Evolutionary conservation across 2,888 invertebrate species (phyloP), one percentile per base, ranked within the genome.

Genomic region (Pristionchus maxplancki): DNA sequence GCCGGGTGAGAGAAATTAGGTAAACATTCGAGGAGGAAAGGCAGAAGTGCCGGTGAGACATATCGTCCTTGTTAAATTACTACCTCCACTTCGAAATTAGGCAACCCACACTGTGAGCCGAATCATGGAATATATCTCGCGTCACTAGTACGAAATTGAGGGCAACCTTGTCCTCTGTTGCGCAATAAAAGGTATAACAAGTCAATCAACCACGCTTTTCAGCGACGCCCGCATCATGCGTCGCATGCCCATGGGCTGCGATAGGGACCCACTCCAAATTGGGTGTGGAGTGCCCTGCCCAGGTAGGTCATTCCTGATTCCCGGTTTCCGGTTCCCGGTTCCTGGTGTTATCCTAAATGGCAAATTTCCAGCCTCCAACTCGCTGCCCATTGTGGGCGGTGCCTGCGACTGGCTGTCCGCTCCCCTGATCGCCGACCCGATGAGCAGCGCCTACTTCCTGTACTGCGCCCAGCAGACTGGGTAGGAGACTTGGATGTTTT

Each of bases 391-490:
- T 2, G 89, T 91, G 28, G 93, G 93, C 13, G 88, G 89, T 17
- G 64, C 89, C 15, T 94, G 94, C 89, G 92, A 91, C 88, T 94
- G 94, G 94, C 89, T 91, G 81, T 89, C 91, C 0, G 91, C 94
- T 0, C 20, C 89, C 4, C 90, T 94, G 8, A 90, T 93, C 58
- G 83, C 90, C 37, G 93, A 93, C 82, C 89, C 92, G 3, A 71
- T 88, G 34, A 91, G 90, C 88, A 90, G 89, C 67, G 87, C 89
- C 17, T 90, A 92, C 89, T 94, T 94, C 89, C 90, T 94, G 40
- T 94, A 94, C 88, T 94, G 94, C 88, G 91, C 93, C 8, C 92
- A 92, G 40, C 89, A 89, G 48, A 91, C 92, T 58, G 92, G 90
- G 93, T 92, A 53, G 83, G 67, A 8, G 11, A 1, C 24, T n/a